Evolutionary conservation across 2,113 vertebrate species (phyloP), one percentile per base, ranked within the genome.

Genomic region (Lepus europaeus): DNA sequence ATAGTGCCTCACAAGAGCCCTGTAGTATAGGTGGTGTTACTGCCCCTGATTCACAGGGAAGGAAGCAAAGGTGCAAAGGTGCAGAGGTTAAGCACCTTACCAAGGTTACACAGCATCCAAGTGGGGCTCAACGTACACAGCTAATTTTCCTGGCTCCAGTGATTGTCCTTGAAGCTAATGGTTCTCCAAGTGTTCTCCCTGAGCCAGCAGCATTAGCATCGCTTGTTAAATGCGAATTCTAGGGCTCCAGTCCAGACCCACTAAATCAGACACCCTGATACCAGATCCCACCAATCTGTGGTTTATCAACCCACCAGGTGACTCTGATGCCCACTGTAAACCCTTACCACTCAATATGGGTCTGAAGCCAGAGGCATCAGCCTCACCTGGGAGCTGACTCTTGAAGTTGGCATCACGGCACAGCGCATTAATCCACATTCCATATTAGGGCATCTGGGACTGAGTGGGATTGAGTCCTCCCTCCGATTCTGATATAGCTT

Each of bases 11-110:
- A 4, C n/a, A 29, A 49, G 81, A 82, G 80, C 4, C 9, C 0
- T 5, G 9, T 27, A 19, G 31, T 1, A 0, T 23, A 61, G 68
- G 22, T 7, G 25, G 33, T 6, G 1, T 8, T 11, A 14, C 19
- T 29, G 27, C 31, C 17, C 33, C 39, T n/a, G 49, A 70, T 25
- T 66, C 51, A 69, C 29, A 86, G 59, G 61, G 4, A 56, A 77
- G 59, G 16, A 39, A 73, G 25, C 13, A 51, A 45, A 72, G 31
- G 6, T 70, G 25, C 13, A 51, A 45, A 72, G 31, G 6, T 70
- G 4, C 36, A 56, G 82, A 90, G 22, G 53, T 39, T n/a, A 59
- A 89, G 39, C 49, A 17, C 64, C 25, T 73, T 36, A 10, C 73
- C 22, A 14, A 84, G 13, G 45, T 72, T 49, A 53, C 6, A 2